Conservation (phyloP, 2,888 invertebrate species). For the Lissocephala sabroskyi region DNA sequence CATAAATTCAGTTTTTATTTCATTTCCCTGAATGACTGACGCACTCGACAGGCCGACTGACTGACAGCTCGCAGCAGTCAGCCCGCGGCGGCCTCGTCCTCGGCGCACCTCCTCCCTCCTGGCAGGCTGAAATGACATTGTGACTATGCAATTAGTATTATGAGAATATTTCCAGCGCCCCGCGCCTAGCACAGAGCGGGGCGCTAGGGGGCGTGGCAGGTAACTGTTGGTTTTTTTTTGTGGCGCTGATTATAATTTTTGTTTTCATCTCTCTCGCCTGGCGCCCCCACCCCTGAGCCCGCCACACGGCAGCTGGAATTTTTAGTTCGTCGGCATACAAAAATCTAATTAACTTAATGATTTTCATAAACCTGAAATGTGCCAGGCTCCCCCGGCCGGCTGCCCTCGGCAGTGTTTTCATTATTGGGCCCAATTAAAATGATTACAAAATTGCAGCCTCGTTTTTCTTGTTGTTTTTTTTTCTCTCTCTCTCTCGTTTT, state of each 20-base stretch:
- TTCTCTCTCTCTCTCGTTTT: too few species aligned
- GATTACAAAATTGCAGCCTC: slow-evolving; percentile 49
- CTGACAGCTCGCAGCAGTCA: slow-evolving; percentile 40
- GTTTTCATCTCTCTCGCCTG: slow-evolving; percentile 12
- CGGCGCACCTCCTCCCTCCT: neutral
- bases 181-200: neutral
- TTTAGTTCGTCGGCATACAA: slow-evolving; percentile 57
- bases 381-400: neutral
- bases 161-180: slow-evolving; percentile 47
- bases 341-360: slow-evolving; percentile 67
- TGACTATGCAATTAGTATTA: slow-evolving; percentile 72
- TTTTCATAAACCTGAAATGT: slow-evolving; percentile 47
- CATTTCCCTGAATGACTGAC: slow-evolving; percentile 19
- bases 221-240: slow-evolving; percentile 54
- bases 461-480: neutral
- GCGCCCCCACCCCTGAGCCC: neutral
- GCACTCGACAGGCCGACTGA: slow-evolving; percentile 21
- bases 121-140: slow-evolving; percentile 65
- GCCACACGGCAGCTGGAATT: slow-evolving; percentile 13
- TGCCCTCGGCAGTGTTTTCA: slow-evolving; percentile 12
- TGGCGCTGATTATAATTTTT: slow-evolving; percentile 61
- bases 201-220: slow-evolving; percentile 3
- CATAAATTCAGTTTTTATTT: slow-evolving; percentile 69
- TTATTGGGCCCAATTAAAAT: slow-evolving; percentile 65
- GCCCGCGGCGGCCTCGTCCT: neutral